These are phyloP conservation scores for Eulemur rubriventer DNA, from an alignment of 2,797 vertebrate genomes.

Conservation along the genomic window DNA sequence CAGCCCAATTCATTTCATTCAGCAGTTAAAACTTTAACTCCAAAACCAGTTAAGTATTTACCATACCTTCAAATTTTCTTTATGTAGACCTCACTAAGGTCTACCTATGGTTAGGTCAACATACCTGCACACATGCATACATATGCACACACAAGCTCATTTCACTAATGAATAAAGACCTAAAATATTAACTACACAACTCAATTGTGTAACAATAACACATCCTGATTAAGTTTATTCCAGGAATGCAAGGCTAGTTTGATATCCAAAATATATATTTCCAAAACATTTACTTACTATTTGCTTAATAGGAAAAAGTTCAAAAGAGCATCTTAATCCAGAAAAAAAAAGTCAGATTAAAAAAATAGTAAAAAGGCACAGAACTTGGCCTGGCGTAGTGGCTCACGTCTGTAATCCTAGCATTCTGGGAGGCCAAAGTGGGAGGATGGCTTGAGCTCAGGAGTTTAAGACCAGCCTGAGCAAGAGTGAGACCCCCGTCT, in stretches of 20 bases:
- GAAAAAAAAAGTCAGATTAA: background rate
- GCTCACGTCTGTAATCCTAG: too few relatives aligned
- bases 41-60: background rate
- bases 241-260: background rate
- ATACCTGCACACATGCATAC: background rate
- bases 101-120: too few relatives aligned
- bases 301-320: background rate
- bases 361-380: background rate
- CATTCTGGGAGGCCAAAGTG: too few relatives aligned
- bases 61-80: background rate
- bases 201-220: background rate
- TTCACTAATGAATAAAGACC: background rate
- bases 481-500: too few relatives aligned
- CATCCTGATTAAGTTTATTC: background rate
- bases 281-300: background rate
- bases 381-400: background rate
- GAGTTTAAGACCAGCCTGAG: too few relatives aligned
- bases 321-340: background rate
- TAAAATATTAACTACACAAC: conserved; percentile 4
- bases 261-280: background rate
- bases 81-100: background rate
- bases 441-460: too few relatives aligned
- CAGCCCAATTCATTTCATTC: background rate
- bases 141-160: background rate
- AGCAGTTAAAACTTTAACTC: background rate